Evolutionary conservation across 2,797 vertebrate genomes (phyloP).

Genomic region (Eutrigla gurnardus): DNA sequence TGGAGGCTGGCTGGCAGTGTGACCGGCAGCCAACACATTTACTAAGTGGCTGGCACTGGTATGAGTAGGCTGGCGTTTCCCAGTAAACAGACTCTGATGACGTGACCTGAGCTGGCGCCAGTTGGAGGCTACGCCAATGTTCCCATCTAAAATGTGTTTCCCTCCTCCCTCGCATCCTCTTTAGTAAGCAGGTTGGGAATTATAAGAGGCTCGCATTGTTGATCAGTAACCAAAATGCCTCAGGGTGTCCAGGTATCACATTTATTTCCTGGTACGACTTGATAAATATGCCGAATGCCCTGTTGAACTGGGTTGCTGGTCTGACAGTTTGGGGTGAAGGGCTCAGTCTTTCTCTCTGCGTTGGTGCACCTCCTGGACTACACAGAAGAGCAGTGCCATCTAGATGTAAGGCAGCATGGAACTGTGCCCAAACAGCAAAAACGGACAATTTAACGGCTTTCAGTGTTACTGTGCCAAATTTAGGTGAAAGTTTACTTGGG

Average conservation of each 20-base stretch:
- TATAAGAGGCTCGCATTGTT: slow-evolving; percentile 32
- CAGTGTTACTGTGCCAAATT: slow-evolving; percentile 51
- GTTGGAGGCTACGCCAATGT: slow-evolving; percentile 42
- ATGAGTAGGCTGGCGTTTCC: slow-evolving; percentile 51
- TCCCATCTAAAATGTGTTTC: slow-evolving; percentile 50
- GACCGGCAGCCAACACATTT: slow-evolving; percentile 78
- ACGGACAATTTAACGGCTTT: slow-evolving; percentile 48
- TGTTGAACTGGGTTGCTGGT: background rate
- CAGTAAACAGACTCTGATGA: slow-evolving; percentile 72
- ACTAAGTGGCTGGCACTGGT: slow-evolving; percentile 80
- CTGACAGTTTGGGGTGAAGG: slow-evolving; percentile 9
- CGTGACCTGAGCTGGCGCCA: slow-evolving; percentile 69
- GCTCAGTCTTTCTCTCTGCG: slow-evolving; percentile 13
- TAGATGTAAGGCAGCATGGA: slow-evolving; percentile 40
- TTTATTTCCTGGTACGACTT: background rate
- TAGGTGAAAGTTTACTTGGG: slow-evolving; percentile 28
- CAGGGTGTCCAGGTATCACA: background rate
- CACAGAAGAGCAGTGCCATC: slow-evolving; percentile 47
- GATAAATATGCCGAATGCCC: slow-evolving; percentile 18
- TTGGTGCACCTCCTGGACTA: slow-evolving; percentile 7
- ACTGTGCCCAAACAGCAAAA: slow-evolving; percentile 37
- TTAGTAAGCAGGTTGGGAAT: slow-evolving; percentile 38
- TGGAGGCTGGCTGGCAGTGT: slow-evolving; percentile 72
- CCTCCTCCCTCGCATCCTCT: slow-evolving; percentile 38
- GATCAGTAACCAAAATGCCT: slow-evolving; percentile 29